These are phyloP conservation scores for Halichondria panicea DNA, from an alignment of 37 sponge, comb jelly and placozoan genomes.

Conservation along the genomic window DNA sequence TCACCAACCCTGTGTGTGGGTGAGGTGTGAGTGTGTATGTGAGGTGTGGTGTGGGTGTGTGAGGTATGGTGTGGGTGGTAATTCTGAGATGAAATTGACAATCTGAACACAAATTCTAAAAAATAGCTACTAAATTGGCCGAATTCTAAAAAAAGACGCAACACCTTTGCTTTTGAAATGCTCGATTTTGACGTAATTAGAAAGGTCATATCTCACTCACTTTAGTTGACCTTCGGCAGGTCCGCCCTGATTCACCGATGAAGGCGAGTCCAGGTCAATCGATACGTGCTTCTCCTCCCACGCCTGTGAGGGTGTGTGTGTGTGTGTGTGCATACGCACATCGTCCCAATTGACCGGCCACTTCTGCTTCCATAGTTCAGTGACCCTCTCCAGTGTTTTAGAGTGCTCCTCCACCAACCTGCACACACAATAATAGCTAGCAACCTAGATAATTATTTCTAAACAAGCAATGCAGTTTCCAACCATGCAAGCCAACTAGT, in stretches of 20 bases:
- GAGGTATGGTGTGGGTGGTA: no score
- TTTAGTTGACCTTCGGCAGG: constrained; percentile 66
- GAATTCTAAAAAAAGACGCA: background rate
- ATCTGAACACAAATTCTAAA: no score
- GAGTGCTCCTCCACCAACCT: constrained; percentile 58
- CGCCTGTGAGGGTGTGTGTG: constrained; percentile 30
- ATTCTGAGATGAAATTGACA: no score
- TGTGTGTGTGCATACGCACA: no score
- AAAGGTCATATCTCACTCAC: constrained; percentile 27
- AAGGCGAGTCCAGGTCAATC: constrained; percentile 43
- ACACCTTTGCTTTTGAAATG: background rate
- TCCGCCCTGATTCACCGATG: constrained; percentile 54
- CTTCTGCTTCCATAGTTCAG: constrained; percentile 69
- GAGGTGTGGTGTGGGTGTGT: no score
- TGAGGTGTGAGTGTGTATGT: constrained; percentile 1
- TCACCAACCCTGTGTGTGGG: constrained; percentile 73
- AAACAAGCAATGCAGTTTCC: no score
- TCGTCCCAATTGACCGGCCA: constrained; percentile 60
- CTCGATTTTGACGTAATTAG: background rate
- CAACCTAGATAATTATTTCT: no score
- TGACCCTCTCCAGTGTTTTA: constrained; percentile 55
- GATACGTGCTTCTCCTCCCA: constrained; percentile 72
- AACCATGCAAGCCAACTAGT: no score
- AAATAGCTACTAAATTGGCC: no score
- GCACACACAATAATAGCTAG: no score